Evolutionary conservation across 2,113 vertebrate species (phyloP).

Genomic region (Agapornis roseicollis): DNA sequence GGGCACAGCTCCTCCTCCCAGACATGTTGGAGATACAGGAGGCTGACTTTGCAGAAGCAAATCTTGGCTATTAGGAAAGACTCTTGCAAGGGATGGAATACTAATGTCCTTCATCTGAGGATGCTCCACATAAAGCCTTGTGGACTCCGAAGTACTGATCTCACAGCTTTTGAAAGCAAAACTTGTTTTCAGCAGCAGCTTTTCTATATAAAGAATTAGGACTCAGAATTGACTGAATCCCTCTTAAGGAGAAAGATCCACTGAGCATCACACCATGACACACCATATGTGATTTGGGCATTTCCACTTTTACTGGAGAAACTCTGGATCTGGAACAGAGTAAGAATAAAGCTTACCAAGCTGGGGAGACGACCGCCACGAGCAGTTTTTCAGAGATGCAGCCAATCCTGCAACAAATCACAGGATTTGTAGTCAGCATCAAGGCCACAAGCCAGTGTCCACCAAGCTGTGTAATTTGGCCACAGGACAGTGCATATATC

Average conservation of each 20-base stretch:
- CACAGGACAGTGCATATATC: background rate
- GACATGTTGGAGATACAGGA: background rate
- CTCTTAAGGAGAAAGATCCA: background rate
- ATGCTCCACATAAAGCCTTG: background rate
- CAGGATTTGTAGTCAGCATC: constrained; percentile 35
- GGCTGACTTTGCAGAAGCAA: background rate
- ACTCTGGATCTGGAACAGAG: constrained; percentile 20
- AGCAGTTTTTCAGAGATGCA: constrained; percentile 12
- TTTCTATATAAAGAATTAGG: background rate
- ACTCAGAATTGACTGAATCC: background rate
- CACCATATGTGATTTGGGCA: background rate
- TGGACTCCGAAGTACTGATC: background rate
- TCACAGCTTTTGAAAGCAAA: background rate
- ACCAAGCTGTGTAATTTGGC: constrained; percentile 13
- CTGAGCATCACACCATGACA: background rate
- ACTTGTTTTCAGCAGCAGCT: background rate
- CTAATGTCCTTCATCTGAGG: background rate
- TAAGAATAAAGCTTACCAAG: constrained; percentile 30
- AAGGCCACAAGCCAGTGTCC: background rate
- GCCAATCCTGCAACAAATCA: constrained; percentile 57
- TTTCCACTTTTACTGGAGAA: background rate
- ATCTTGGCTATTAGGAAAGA: background rate
- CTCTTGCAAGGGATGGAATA: background rate
- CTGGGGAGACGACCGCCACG: background rate
- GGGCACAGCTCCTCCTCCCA: background rate